Percentiles rank a stretch among this genome's conserved stretches.
Conservation (phyloP, 2,888 invertebrate species). For the Sesia bembeciformis region DNA sequence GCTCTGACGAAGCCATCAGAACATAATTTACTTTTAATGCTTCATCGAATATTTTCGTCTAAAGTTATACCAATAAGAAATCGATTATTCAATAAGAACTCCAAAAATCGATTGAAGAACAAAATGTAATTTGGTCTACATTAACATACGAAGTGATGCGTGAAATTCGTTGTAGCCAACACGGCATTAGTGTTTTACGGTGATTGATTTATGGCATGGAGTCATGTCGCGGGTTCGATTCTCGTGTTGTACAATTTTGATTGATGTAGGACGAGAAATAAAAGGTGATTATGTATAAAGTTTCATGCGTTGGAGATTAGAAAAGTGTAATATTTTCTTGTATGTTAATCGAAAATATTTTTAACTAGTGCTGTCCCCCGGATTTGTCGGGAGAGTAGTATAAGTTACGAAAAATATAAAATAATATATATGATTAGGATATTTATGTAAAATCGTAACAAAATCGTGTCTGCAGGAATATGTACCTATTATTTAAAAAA, state of each 20-base stretch:
- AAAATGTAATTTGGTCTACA: slow-evolving; percentile 33
- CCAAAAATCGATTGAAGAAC: slow-evolving; percentile 7
- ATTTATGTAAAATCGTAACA: too few species aligned
- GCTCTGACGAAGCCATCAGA: too few species aligned
- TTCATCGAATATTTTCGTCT: neutral
- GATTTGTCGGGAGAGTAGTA: too few species aligned
- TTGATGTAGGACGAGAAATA: neutral
- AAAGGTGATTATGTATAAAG: too few species aligned
- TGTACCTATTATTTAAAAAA: too few species aligned
- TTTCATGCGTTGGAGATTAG: too few species aligned
- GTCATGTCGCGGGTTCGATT: slow-evolving; percentile 22
- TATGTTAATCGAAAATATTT: too few species aligned
- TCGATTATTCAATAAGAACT: neutral
- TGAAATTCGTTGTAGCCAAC: slow-evolving; percentile 51
- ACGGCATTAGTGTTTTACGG: slow-evolving; percentile 37
- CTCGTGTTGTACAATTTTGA: slow-evolving; percentile 1
- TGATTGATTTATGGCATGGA: slow-evolving; percentile 37
- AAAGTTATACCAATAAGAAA: neutral
- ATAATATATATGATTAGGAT: too few species aligned
- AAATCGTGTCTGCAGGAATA: too few species aligned
- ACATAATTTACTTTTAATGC: neutral
- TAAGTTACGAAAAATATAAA: too few species aligned
- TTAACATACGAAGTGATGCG: slow-evolving; percentile 40
- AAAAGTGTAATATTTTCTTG: too few species aligned
- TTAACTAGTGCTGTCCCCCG: too few species aligned